These are phyloP conservation scores for Pitangus sulphuratus DNA, from an alignment of 2,797 vertebrate species.

Conservation along the genomic window DNA sequence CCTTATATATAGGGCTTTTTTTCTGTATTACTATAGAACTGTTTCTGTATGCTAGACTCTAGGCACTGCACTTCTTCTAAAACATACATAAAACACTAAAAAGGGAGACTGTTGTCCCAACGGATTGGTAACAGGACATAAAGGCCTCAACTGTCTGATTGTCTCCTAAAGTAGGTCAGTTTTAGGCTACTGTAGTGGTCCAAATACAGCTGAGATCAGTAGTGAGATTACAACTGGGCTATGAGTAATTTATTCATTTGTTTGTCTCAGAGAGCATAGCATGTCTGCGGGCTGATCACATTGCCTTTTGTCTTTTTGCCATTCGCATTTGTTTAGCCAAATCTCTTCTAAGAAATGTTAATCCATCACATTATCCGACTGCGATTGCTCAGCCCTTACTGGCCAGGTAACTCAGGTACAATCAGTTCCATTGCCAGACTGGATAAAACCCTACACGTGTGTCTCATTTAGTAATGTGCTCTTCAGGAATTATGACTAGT, in stretches of 20 bases:
- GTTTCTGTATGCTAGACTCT: background rate
- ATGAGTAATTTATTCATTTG: background rate
- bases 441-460: background rate
- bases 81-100: slow-evolving; percentile 4
- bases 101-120: background rate
- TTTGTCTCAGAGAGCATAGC: background rate
- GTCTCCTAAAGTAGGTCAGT: slow-evolving; percentile 6
- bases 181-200: background rate
- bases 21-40: background rate
- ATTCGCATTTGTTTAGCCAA: slow-evolving; percentile 23
- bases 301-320: background rate
- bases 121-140: background rate
- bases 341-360: slow-evolving; percentile 25
- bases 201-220: background rate
- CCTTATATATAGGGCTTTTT: background rate
- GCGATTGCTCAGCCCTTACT: background rate
- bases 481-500: background rate
- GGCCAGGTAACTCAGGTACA: background rate
- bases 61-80: slow-evolving; percentile 19
- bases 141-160: slow-evolving; percentile 6
- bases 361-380: background rate
- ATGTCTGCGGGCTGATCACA: background rate
- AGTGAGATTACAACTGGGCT: background rate
- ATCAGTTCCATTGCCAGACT: background rate
- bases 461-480: slow-evolving; percentile 10